Conservation (phyloP, 1,140 invertebrate species). For the Pseudomyrmex dendroicus region DNA sequence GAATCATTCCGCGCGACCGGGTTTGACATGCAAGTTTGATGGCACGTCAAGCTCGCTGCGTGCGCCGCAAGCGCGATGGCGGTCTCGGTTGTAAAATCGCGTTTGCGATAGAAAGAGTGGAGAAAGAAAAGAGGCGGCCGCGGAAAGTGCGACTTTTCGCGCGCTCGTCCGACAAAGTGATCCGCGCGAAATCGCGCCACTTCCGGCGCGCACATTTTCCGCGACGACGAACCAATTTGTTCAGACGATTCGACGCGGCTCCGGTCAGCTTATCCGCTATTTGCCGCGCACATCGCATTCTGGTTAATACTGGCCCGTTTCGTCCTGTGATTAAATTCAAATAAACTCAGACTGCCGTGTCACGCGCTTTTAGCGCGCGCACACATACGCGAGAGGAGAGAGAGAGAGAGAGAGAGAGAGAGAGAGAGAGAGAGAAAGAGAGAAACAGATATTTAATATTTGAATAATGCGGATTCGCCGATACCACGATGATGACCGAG, state of each 20-base stretch:
- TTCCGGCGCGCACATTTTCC: constrained; percentile 57
- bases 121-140: neutral
- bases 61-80: constrained; percentile 10
- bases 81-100: constrained; percentile 3
- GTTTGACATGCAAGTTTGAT: constrained; percentile 30
- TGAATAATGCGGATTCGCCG: constrained; percentile 24
- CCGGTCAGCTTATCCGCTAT: neutral
- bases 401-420: too few species aligned
- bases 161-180: constrained; percentile 1
- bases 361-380: neutral
- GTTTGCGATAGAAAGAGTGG: neutral
- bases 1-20: neutral
- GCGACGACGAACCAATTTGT: constrained; percentile 23
- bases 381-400: neutral
- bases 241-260: constrained; percentile 26
- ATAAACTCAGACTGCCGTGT: constrained; percentile 35
- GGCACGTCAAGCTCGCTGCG: constrained; percentile 14
- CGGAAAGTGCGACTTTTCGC: constrained; percentile 44
- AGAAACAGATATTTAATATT: constrained; percentile 51
- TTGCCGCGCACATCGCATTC: neutral
- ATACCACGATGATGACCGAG: constrained; percentile 35
- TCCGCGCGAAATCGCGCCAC: constrained; percentile 3
- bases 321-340: constrained; percentile 55
- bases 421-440: too few species aligned
- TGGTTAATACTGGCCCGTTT: neutral